Evolutionary conservation across 2,888 invertebrate species (phyloP), one percentile per base, ranked within the genome.

Genomic region (Tuberolachnus salignus): DNA sequence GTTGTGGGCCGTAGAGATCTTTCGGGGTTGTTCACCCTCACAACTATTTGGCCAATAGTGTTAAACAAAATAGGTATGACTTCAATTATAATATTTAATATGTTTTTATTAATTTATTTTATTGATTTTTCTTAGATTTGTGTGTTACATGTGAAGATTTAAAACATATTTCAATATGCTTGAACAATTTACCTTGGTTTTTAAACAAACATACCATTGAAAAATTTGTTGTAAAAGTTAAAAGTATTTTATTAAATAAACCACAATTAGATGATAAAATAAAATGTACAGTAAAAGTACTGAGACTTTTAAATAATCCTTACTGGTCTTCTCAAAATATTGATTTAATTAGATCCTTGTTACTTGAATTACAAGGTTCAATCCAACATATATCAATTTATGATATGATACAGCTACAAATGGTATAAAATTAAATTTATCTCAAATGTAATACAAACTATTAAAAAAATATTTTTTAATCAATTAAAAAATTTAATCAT

Each of bases 361-460:
- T 78, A 51, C 69, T 78, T 21, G n/a, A 61, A 16, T 51, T 78
- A 59, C 49, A 42, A 59, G 69, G 69, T n/a, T 8, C 2, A 13
- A 19, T 78, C 11, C 19, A 69, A 9, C 19, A 78, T 13, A 51
- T 78, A n/a, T 1, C 69, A 34, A 42, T 78, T 13, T 78, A 78
- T 78, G 78, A 78, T 59, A 42, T 61, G 49, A 69, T 78, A 57
- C 78, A 78, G 3, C 16, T 78, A 69, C 78, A 78, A 78, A 78
- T 78, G 78, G 78, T 78, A 78, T 57, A 21, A 3, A 16, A 14
- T 51, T n/a, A 34, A 42, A 49, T 23, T 53, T 51, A 11, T 61
- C 6, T 61, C 14, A 57, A 57, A 19, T n/a, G n/a, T 34, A 34
- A 34, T 34, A 34, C 34, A 34, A 34, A 34, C 34, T 6, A 34